These are phyloP conservation scores for Tachuris rubrigastra DNA, from an alignment of 2,113 vertebrate genomes.

Conservation along the genomic window DNA sequence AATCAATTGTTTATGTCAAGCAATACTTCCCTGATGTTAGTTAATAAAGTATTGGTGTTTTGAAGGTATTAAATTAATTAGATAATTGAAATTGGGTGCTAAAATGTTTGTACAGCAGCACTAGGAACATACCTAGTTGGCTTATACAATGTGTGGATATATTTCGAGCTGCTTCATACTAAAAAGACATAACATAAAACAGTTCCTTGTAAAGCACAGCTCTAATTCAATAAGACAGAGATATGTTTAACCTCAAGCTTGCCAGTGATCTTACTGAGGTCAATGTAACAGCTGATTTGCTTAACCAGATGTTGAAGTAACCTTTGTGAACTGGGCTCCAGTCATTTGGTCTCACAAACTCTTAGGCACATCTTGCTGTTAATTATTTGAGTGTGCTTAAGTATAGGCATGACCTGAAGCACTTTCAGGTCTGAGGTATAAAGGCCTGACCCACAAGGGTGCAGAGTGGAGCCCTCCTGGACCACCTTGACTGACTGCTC, in stretches of 20 bases:
- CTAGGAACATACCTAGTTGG: neutral
- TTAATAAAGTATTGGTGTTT: neutral
- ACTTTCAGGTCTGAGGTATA: neutral
- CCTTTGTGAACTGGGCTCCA: neutral
- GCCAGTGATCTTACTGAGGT: neutral
- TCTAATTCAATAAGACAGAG: neutral
- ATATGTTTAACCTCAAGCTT: neutral
- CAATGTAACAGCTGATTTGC: neutral
- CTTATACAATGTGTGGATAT: neutral
- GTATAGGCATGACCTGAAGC: neutral
- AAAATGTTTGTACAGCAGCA: constrained; percentile 22
- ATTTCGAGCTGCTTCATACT: neutral
- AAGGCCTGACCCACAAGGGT: neutral
- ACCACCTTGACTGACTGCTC: neutral
- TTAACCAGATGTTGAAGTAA: neutral
- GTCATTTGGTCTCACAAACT: neutral
- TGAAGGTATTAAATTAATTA: neutral
- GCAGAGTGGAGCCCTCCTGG: neutral
- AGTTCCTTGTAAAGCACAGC: neutral
- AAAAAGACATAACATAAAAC: neutral
- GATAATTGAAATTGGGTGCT: neutral
- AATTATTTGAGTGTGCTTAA: neutral
- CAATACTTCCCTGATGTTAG: neutral
- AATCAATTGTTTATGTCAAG: neutral
- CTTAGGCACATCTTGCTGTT: neutral